Conservation (phyloP, 2,113 vertebrate genomes). For the Dicerorhinus sumatrensis region DNA sequence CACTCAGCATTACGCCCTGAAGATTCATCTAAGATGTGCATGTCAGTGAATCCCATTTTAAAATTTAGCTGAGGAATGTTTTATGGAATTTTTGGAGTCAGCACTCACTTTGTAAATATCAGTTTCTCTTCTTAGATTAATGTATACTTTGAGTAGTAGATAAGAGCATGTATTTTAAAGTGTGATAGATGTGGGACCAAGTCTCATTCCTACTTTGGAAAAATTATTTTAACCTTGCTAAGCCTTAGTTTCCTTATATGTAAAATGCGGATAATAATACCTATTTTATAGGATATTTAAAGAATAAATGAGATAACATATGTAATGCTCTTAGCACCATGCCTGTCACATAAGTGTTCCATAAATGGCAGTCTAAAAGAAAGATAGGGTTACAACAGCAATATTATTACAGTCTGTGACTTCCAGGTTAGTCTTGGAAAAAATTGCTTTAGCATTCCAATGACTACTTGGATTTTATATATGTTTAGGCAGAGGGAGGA, state of each 20-base stretch:
- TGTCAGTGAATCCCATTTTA: conserved; percentile 6
- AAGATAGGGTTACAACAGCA: background rate
- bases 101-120: background rate
- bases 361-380: background rate
- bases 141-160: background rate
- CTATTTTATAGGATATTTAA: background rate
- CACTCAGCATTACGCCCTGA: background rate
- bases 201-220: conserved; percentile 29
- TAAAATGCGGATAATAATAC: background rate
- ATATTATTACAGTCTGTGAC: background rate
- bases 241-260: background rate
- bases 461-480: background rate
- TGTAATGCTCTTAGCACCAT: background rate
- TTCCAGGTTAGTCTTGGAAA: background rate
- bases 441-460: background rate
- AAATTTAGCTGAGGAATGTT: background rate
- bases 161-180: conserved; percentile 24
- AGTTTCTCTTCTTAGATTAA: background rate
- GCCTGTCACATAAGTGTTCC: background rate
- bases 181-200: background rate
- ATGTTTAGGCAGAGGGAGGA: background rate
- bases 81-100: background rate
- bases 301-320: background rate
- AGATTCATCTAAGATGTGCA: background rate
- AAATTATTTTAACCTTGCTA: conserved; percentile 27